phyloP scores from a whole-genome alignment of 2,113 vertebrate genomes.

The Protobothrops flavoviridis region DNA sequence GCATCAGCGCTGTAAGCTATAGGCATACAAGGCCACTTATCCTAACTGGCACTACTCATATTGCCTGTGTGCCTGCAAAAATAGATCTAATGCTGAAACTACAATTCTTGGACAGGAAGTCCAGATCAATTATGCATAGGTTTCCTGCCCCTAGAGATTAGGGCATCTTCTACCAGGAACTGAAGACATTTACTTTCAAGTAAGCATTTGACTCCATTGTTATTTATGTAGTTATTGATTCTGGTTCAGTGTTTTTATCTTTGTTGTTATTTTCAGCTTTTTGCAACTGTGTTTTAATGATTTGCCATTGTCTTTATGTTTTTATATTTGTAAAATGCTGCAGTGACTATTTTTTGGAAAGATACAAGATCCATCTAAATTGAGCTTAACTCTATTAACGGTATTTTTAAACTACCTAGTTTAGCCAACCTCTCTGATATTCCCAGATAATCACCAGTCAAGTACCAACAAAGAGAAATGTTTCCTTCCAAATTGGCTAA shows the following conservation, averaged over 20 bases:
- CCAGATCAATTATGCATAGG: background rate
- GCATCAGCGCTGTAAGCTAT: background rate
- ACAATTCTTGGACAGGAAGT: background rate
- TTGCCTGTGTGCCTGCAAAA: background rate
- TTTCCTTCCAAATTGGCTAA: background rate
- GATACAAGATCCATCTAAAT: background rate
- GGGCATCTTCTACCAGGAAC: background rate
- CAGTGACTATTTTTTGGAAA: background rate
- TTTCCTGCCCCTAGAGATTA: background rate
- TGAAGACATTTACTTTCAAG: background rate
- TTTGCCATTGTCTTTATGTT: background rate
- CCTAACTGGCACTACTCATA: background rate
- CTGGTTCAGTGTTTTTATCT: background rate
- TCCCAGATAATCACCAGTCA: background rate
- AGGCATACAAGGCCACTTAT: background rate
- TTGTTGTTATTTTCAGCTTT: background rate
- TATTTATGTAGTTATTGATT: background rate
- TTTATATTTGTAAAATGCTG: background rate
- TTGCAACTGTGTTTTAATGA: background rate
- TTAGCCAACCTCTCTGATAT: background rate
- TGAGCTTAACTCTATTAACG: background rate
- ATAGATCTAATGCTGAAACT: background rate
- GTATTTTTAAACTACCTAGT: background rate
- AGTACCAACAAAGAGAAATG: background rate
- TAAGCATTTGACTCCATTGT: background rate